These are phyloP conservation scores for Trichechus manatus DNA, from an alignment of 2,113 vertebrate genomes.

Conservation along the genomic window DNA sequence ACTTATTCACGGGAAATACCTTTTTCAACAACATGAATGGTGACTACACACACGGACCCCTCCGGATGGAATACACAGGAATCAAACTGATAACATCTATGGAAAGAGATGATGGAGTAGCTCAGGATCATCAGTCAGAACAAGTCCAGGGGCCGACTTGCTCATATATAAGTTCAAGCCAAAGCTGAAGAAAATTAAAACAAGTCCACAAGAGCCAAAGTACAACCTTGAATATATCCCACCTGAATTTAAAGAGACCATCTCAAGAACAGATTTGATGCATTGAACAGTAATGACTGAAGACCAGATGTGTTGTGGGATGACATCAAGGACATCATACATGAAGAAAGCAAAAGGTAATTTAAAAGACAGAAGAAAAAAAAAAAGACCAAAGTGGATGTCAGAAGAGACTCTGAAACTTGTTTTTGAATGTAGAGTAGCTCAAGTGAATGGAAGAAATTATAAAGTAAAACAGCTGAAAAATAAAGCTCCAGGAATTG, in stretches of 20 bases:
- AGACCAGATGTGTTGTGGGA: background rate
- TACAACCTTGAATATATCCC: too few species aligned
- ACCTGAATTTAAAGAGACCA: too few species aligned
- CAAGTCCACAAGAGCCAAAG: too few species aligned
- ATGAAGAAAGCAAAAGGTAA: background rate
- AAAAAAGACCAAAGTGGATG: background rate
- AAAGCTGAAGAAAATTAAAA: too few species aligned
- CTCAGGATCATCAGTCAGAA: background rate
- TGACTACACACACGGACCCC: too few species aligned
- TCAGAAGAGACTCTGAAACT: background rate
- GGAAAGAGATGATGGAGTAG: too few species aligned
- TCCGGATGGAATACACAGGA: too few species aligned
- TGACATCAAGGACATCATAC: background rate
- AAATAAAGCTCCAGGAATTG: background rate
- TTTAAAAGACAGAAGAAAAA: background rate
- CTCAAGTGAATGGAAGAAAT: background rate
- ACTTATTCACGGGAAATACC: too few species aligned
- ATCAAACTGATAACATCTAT: too few species aligned
- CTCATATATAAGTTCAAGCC: too few species aligned
- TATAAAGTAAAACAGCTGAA: background rate
- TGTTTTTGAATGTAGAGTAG: background rate
- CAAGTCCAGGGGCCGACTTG: background rate
- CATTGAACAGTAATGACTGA: background rate
- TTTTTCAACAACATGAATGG: too few species aligned
- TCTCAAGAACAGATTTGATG: too few species aligned